phyloP scores from a whole-genome alignment of 2,113 vertebrate species.

The Microcebus lehilahytsara region DNA sequence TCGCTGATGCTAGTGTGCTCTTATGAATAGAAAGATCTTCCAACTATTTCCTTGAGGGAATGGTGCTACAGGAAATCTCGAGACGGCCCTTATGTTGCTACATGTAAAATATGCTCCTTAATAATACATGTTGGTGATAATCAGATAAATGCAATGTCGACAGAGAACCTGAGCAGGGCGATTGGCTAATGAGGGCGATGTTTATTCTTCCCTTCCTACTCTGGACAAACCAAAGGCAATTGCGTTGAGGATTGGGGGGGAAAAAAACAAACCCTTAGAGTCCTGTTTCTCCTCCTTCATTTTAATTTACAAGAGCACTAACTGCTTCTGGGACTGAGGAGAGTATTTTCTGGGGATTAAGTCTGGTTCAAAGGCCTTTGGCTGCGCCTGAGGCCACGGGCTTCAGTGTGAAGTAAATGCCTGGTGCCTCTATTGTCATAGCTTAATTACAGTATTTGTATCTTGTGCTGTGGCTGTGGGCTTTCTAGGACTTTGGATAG shows the following conservation, averaged over 20 bases:
- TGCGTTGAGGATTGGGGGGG: not conserved
- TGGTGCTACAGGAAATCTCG: slow-evolving; percentile 22
- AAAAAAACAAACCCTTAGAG: not conserved
- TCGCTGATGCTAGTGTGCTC: not conserved
- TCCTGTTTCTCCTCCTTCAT: slow-evolving; percentile 41
- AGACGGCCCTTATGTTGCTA: not conserved
- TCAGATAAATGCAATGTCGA: slow-evolving; percentile 50
- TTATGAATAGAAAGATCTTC: not conserved
- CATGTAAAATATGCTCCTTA: not conserved
- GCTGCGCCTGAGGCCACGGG: not conserved
- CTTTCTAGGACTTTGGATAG: not conserved
- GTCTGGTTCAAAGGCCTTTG: slow-evolving; percentile 27
- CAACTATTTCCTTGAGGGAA: slow-evolving; percentile 1
- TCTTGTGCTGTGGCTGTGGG: not conserved
- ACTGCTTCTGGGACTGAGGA: not conserved
- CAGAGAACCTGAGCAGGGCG: not conserved
- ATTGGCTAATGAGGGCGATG: slow-evolving; percentile 40
- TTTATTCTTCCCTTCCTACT: slow-evolving; percentile 19
- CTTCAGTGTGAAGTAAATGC: not conserved
- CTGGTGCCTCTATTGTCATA: not conserved
- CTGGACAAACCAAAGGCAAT: not conserved
- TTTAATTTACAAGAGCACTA: slow-evolving; percentile 44
- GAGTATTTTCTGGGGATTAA: slow-evolving; percentile 52
- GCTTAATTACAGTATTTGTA: slow-evolving; percentile 51
- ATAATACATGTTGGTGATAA: not conserved